phyloP scores from a whole-genome alignment of 1,140 invertebrate genomes.

The Lasaia peninsularis region DNA sequence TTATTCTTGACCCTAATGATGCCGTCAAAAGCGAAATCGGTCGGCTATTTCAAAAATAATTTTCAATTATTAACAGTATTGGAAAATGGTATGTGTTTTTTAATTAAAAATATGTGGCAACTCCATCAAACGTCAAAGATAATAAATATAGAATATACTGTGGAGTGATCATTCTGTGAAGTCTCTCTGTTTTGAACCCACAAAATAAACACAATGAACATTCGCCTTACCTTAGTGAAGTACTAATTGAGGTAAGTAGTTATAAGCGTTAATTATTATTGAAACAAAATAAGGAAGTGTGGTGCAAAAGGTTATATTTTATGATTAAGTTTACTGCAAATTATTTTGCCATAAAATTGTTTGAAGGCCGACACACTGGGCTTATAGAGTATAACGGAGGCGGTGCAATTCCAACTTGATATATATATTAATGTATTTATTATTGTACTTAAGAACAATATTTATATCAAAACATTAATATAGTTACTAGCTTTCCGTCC shows the following conservation, averaged over 20 bases:
- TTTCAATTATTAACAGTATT: too few relatives aligned
- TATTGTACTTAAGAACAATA: too few relatives aligned
- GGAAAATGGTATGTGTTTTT: too few relatives aligned
- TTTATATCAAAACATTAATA: too few relatives aligned
- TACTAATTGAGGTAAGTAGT: conserved; percentile 9
- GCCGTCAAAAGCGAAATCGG: too few relatives aligned
- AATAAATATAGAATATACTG: too few relatives aligned
- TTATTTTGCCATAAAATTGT: background rate
- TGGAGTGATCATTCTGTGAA: background rate
- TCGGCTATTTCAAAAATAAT: too few relatives aligned
- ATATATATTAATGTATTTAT: too few relatives aligned
- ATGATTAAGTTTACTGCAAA: background rate
- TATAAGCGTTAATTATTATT: conserved; percentile 12
- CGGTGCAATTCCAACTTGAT: background rate
- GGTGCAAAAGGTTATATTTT: conserved; percentile 1
- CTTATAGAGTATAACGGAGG: background rate
- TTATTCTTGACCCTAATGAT: too few relatives aligned
- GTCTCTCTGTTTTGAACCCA: background rate
- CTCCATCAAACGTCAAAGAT: too few relatives aligned
- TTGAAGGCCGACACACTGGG: background rate
- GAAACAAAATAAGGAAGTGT: conserved; percentile 9
- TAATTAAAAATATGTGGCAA: too few relatives aligned
- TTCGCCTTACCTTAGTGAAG: background rate
- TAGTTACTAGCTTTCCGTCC: too few relatives aligned
- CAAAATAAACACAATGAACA: conserved; percentile 8